Percentiles rank a stretch among this genome's conserved stretches.
Evolutionary conservation across 2,888 invertebrate species (phyloP).

Genomic region (Oeneis ivallda): DNA sequence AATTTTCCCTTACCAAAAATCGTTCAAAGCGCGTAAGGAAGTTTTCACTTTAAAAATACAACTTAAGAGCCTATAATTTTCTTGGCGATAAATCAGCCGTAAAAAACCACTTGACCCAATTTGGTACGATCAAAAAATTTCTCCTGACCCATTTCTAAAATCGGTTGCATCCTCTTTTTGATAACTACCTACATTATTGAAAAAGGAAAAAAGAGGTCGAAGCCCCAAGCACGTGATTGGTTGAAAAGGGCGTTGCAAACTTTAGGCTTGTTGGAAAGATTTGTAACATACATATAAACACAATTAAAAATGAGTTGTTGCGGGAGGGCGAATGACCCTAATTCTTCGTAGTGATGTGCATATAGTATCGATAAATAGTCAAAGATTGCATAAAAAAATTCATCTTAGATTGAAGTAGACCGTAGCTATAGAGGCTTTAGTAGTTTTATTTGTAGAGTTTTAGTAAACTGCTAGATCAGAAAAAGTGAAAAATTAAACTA

Average conservation of each 20-base stretch:
- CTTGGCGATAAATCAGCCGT: conserved; percentile 48
- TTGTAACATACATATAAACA: conserved; percentile 65
- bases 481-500: too few species aligned
- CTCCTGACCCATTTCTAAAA: conserved; percentile 70
- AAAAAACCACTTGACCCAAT: conserved; percentile 64
- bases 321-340: conserved; percentile 75
- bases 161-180: conserved; percentile 50
- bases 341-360: conserved; percentile 60
- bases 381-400: neutral
- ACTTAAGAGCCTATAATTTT: neutral
- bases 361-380: conserved; percentile 33
- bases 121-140: conserved; percentile 52
- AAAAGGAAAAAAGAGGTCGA: conserved; percentile 58
- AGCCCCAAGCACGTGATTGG: conserved; percentile 53
- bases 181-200: conserved; percentile 17
- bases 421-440: neutral
- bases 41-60: too few species aligned
- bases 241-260: conserved; percentile 53
- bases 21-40: too few species aligned
- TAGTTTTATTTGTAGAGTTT: too few species aligned
- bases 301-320: conserved; percentile 79
- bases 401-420: neutral
- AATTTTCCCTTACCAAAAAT: too few species aligned
- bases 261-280: conserved; percentile 66
- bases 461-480: too few species aligned